These are phyloP conservation scores for Azorinus chamasolen DNA, from an alignment of 2,888 invertebrate genomes.

Conservation along the genomic window DNA sequence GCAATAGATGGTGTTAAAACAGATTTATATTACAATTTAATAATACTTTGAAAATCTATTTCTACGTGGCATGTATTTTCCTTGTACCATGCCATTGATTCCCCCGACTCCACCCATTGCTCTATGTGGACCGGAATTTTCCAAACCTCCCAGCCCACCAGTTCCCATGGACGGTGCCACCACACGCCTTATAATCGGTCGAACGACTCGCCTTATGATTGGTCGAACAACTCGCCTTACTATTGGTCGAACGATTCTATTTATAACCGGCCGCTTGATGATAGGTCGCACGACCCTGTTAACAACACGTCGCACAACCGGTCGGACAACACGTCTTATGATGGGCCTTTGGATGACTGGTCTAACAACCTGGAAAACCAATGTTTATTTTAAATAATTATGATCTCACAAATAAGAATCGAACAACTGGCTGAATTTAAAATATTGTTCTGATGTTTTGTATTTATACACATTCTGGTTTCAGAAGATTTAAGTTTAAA, in stretches of 20 bases:
- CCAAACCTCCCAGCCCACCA: neutral
- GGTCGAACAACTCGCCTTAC: slow-evolving; percentile 42
- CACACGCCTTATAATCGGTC: slow-evolving; percentile 28
- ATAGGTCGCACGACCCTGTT: slow-evolving; percentile 50
- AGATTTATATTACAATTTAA: too few species aligned
- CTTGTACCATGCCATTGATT: too few species aligned
- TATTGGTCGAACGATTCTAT: slow-evolving; percentile 39
- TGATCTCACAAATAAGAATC: neutral
- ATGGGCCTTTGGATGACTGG: slow-evolving; percentile 48
- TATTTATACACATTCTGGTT: too few species aligned
- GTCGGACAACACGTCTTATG: slow-evolving; percentile 48
- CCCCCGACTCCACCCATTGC: too few species aligned
- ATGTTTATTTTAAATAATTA: neutral
- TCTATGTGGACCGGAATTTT: too few species aligned
- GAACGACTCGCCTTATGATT: slow-evolving; percentile 31
- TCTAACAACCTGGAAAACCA: slow-evolving; percentile 41
- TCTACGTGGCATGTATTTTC: too few species aligned
- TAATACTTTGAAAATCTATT: too few species aligned
- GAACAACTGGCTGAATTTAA: too few species aligned
- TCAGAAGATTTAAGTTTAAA: too few species aligned
- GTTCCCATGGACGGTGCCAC: slow-evolving; percentile 16
- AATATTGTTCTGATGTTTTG: too few species aligned
- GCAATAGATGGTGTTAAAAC: too few species aligned
- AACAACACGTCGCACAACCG: slow-evolving; percentile 48
- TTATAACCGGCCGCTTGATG: slow-evolving; percentile 39